phyloP scores from a whole-genome alignment of 2,888 invertebrate genomes.

The Drosophila ochracea region DNA sequence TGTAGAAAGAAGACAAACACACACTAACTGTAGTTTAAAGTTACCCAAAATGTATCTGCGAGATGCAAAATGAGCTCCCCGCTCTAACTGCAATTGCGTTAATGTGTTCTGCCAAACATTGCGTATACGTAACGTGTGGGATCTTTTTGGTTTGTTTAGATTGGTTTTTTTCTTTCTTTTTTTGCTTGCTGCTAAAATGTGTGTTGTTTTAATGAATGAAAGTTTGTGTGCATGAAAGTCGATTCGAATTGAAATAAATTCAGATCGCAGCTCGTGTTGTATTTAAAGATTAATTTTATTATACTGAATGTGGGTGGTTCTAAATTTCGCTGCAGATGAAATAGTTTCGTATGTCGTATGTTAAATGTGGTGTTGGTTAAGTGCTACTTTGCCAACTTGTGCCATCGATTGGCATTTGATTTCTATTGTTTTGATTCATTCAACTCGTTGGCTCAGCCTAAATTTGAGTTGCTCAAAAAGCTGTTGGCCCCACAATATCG shows the following conservation, averaged over 20 bases:
- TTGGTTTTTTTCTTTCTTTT: slow-evolving; percentile 1
- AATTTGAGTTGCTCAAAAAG: slow-evolving; percentile 46
- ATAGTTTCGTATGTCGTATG: slow-evolving; percentile 35
- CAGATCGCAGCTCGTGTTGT: slow-evolving; percentile 23
- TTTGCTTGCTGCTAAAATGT: background rate
- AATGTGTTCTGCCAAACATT: slow-evolving; percentile 30
- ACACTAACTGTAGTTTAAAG: slow-evolving; percentile 22
- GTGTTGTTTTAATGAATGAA: slow-evolving; percentile 34
- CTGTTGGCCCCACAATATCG: slow-evolving; percentile 51
- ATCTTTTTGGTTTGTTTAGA: slow-evolving; percentile 10
- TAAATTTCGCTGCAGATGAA: slow-evolving; percentile 37
- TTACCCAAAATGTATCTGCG: slow-evolving; percentile 10
- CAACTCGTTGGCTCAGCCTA: slow-evolving; percentile 54
- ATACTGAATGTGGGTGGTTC: slow-evolving; percentile 50
- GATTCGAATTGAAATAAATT: slow-evolving; percentile 35
- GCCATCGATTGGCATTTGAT: slow-evolving; percentile 26
- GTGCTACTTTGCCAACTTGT: slow-evolving; percentile 47
- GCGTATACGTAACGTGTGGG: slow-evolving; percentile 66
- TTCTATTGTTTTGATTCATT: slow-evolving; percentile 59
- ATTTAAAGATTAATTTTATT: slow-evolving; percentile 2
- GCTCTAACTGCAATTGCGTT: background rate
- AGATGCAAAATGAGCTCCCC: slow-evolving; percentile 4
- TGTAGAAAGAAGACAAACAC: slow-evolving; percentile 1
- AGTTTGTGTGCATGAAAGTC: background rate
- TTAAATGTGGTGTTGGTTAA: slow-evolving; percentile 30